Conservation (phyloP, 1,140 invertebrate species). For the Metopolophium dirhodum region DNA sequence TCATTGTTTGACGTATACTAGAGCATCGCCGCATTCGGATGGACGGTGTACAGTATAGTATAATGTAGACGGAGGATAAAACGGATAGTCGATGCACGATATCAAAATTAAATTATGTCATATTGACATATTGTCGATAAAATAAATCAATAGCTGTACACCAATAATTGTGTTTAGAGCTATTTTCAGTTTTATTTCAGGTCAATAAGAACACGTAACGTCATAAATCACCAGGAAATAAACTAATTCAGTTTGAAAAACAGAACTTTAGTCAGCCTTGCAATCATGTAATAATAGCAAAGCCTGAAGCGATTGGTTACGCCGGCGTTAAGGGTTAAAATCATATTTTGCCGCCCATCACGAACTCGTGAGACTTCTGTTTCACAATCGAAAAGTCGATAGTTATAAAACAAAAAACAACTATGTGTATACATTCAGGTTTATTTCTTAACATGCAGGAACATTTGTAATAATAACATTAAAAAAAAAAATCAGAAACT, state of each 20-base stretch:
- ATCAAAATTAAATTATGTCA: background rate
- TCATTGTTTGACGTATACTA: background rate
- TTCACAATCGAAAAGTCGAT: slow-evolving; percentile 32
- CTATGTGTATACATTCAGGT: background rate
- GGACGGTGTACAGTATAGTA: background rate
- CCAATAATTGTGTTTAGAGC: background rate
- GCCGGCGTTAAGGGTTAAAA: slow-evolving; percentile 49
- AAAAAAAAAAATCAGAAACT: background rate
- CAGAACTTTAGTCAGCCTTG: background rate
- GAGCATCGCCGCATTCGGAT: background rate
- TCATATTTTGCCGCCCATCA: slow-evolving; percentile 38
- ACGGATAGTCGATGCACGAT: background rate
- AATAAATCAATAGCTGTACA: background rate
- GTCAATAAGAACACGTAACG: background rate
- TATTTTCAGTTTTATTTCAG: slow-evolving; percentile 9
- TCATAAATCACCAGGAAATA: slow-evolving; percentile 35
- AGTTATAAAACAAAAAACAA: slow-evolving; percentile 28
- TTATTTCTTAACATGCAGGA: background rate
- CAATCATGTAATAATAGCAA: slow-evolving; percentile 4
- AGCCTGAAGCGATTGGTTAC: slow-evolving; percentile 8
- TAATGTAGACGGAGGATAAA: background rate
- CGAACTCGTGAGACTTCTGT: slow-evolving; percentile 56
- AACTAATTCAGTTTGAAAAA: slow-evolving; percentile 43
- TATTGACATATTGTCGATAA: background rate
- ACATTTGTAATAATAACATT: background rate